A percentile compares a stretch with the other conserved stretches of the same genome.
Evolutionary conservation across 2,888 invertebrate genomes (phyloP).

Genomic region (Opisthograptis luteolata): DNA sequence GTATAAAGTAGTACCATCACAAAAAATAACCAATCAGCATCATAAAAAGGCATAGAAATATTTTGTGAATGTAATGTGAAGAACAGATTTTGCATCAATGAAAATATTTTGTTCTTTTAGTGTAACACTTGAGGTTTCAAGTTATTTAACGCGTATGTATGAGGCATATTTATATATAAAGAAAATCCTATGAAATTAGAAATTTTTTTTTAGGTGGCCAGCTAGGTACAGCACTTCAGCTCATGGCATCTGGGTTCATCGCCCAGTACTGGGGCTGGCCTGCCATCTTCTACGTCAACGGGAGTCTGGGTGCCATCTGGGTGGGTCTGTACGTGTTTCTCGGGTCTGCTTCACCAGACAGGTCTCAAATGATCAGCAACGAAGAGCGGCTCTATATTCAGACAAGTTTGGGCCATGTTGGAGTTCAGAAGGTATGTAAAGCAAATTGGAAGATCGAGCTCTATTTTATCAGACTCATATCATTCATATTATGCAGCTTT

Average conservation of each 20-base stretch:
- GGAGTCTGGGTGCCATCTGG: conserved; percentile 84
- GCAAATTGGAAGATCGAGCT: neutral
- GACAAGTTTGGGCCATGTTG: conserved; percentile 55
- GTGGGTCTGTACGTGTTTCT: conserved; percentile 80
- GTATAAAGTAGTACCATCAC: no score
- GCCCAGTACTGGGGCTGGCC: conserved; percentile 88
- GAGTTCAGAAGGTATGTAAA: conserved; percentile 45
- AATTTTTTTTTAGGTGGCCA: conserved; percentile 80
- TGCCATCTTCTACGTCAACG: conserved; percentile 88
- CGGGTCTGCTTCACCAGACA: conserved; percentile 86
- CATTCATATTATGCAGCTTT: no score
- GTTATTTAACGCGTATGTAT: no score
- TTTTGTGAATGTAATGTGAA: no score
- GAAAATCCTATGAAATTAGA: no score
- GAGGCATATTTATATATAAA: no score
- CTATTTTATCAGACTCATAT: no score
- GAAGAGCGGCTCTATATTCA: conserved; percentile 88
- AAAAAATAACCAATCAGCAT: no score
- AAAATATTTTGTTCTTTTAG: no score
- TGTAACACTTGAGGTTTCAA: no score
- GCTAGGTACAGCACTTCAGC: conserved; percentile 88
- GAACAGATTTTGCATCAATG: no score
- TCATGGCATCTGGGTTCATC: conserved; percentile 87
- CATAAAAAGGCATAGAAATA: no score
- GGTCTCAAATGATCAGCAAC: conserved; percentile 77